Percentiles rank a stretch among this genome's conserved stretches.
phyloP scores from a whole-genome alignment of 2,113 vertebrate species.

The Agapornis roseicollis region DNA sequence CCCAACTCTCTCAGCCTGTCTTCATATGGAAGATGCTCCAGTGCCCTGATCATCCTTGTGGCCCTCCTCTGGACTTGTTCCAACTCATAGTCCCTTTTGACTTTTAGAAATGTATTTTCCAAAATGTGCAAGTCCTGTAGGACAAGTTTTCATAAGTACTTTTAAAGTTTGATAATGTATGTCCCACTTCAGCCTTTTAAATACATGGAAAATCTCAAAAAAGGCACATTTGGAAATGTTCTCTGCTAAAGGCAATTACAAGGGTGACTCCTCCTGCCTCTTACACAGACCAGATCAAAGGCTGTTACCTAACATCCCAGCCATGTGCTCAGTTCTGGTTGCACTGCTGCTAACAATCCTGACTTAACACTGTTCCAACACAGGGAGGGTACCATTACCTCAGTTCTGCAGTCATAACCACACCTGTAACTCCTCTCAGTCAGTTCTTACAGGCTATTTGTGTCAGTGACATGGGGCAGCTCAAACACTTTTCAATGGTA shows the following conservation, averaged over 20 bases:
- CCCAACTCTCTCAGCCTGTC: too few species aligned
- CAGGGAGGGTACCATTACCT: background rate
- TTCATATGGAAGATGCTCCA: too few species aligned
- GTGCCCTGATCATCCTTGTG: too few species aligned
- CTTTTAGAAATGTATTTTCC: background rate
- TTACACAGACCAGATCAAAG: background rate
- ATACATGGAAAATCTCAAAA: background rate
- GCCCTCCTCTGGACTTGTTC: too few species aligned
- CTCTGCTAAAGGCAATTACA: rapidly evolving
- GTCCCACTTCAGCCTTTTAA: background rate
- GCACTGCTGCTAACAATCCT: background rate
- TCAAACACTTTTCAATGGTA: background rate
- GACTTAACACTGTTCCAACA: background rate
- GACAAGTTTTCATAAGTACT: background rate
- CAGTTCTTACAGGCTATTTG: background rate
- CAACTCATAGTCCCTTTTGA: background rate
- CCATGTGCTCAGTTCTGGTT: background rate
- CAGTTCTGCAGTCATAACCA: background rate
- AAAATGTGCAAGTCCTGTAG: background rate
- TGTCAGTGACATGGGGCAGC: background rate
- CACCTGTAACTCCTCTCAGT: background rate
- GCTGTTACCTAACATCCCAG: background rate
- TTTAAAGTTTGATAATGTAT: background rate
- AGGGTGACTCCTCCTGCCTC: background rate
- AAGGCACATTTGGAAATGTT: background rate